Conservation (phyloP, 2,888 invertebrate genomes). For the Blastobasis adustella region DNA sequence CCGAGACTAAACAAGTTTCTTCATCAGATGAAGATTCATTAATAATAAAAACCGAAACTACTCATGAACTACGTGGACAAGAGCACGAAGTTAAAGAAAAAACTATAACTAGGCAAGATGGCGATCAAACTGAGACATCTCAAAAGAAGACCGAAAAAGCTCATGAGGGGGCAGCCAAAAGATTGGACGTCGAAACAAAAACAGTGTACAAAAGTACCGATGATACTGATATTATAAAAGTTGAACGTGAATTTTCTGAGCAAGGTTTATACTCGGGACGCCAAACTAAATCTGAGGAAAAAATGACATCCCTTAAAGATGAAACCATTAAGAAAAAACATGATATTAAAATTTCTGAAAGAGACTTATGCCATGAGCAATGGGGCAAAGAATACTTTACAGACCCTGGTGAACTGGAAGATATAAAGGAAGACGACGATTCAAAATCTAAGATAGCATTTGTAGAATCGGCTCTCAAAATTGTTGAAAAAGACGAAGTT, state of each 20-base stretch:
- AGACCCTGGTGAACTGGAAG: constrained; percentile 61
- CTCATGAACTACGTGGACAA: constrained; percentile 60
- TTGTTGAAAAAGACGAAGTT: constrained; percentile 62
- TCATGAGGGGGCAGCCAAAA: constrained; percentile 65
- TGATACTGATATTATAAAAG: constrained; percentile 55
- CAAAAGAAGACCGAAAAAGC: constrained; percentile 70
- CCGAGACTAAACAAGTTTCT: constrained; percentile 64
- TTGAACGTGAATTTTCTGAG: constrained; percentile 59
- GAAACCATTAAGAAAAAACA: constrained; percentile 63
- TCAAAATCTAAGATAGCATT: constrained; percentile 53
- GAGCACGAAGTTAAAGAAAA: constrained; percentile 69
- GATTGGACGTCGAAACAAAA: constrained; percentile 64
- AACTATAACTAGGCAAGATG: constrained; percentile 55
- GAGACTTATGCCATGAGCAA: constrained; percentile 67
- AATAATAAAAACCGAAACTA: constrained; percentile 64
- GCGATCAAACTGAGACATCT: constrained; percentile 66
- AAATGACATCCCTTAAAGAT: constrained; percentile 67
- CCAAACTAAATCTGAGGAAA: constrained; percentile 65
- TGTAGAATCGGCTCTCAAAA: constrained; percentile 59
- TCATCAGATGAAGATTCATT: constrained; percentile 67
- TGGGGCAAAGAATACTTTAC: constrained; percentile 74
- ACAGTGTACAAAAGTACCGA: constrained; percentile 59
- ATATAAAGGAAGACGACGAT: constrained; percentile 61
- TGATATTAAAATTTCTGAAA: constrained; percentile 68
- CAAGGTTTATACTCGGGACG: constrained; percentile 64